A percentile compares a stretch with the other conserved stretches of the same genome.
Evolutionary conservation across 2,888 invertebrate species (phyloP).

Genomic region (Eupithecia abbreviata): DNA sequence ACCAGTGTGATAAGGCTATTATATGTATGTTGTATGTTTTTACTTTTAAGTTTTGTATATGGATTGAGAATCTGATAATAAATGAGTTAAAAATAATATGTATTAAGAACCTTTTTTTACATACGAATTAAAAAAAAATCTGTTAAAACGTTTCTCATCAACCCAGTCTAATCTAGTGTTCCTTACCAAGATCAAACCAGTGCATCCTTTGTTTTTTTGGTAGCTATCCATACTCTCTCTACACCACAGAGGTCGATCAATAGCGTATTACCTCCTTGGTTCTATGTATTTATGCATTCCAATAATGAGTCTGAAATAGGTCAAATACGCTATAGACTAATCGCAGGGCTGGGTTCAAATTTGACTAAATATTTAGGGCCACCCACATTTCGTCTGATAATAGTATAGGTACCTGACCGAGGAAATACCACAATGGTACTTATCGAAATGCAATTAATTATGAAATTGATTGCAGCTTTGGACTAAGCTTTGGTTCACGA

Average conservation of each 20-base stretch:
- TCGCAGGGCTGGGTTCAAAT: conserved; percentile 39
- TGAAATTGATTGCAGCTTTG: conserved; percentile 25
- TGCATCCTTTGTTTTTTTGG: not conserved
- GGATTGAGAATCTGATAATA: too few species aligned
- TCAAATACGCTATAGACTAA: conserved; percentile 37
- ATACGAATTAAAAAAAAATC: too few species aligned
- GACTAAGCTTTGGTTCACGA: conserved; percentile 30
- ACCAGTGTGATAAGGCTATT: too few species aligned
- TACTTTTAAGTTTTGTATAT: too few species aligned
- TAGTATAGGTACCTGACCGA: conserved; percentile 26
- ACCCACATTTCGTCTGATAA: conserved; percentile 48
- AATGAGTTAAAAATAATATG: too few species aligned
- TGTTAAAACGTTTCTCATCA: too few species aligned
- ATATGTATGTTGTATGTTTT: too few species aligned
- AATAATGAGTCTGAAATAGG: conserved; percentile 34
- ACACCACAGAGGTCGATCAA: not conserved
- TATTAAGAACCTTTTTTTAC: too few species aligned
- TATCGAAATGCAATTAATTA: conserved; percentile 33
- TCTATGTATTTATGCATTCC: conserved; percentile 5
- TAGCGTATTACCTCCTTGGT: not conserved
- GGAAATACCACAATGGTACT: conserved; percentile 33
- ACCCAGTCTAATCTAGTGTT: too few species aligned
- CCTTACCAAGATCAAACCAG: too few species aligned
- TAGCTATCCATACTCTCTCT: not conserved
- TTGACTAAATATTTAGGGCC: conserved; percentile 58